Percentiles rank a stretch among this genome's conserved stretches.
phyloP scores from a whole-genome alignment of 2,113 vertebrate species.

The Oenanthe melanoleuca region DNA sequence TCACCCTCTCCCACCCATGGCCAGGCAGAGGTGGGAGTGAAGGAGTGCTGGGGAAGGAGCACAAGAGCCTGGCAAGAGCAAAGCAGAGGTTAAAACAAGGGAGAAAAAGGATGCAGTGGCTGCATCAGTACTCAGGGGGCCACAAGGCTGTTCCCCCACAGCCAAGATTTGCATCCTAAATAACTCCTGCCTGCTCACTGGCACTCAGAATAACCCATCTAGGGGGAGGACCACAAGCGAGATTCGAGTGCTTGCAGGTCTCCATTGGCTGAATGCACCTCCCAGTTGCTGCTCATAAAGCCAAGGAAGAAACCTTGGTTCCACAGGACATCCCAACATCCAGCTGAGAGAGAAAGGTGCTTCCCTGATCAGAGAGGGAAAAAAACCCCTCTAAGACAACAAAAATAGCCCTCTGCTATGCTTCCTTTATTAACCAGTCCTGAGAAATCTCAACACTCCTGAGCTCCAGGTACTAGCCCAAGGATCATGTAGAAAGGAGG shows the following conservation, averaged over 20 bases:
- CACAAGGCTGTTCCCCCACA: background rate
- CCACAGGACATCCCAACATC: background rate
- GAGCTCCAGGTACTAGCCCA: background rate
- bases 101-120: background rate
- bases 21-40: background rate
- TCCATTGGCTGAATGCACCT: background rate
- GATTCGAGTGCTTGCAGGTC: fast-evolving
- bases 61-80: fast-evolving
- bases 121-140: fast-evolving
- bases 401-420: background rate
- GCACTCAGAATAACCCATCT: background rate
- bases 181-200: background rate
- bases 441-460: background rate
- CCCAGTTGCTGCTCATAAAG: background rate
- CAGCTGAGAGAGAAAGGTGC: background rate
- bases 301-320: background rate
- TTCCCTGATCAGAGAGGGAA: background rate
- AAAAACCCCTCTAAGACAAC: background rate
- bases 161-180: background rate
- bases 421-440: background rate
- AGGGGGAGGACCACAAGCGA: fast-evolving
- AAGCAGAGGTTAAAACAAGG: background rate
- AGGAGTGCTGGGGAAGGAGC: background rate
- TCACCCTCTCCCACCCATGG: background rate
- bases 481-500: background rate